A percentile compares a stretch with the other conserved stretches of the same genome.
These are phyloP conservation scores for Steinernema khuongi DNA, from an alignment of 1,140 invertebrate species.

Conservation along the genomic window DNA sequence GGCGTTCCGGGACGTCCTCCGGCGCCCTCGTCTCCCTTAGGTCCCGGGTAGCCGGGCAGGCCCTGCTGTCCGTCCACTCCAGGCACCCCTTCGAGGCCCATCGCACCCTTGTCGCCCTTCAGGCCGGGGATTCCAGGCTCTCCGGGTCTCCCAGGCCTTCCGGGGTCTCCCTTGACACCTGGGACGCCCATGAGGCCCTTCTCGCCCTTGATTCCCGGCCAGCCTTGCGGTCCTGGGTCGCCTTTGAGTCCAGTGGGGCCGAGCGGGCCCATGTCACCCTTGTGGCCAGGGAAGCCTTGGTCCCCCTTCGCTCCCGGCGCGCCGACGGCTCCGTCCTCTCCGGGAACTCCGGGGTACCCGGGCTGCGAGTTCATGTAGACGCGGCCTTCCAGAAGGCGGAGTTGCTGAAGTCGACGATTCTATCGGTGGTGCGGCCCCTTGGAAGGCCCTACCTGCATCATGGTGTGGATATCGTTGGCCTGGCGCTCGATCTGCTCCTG, in stretches of 20 bases:
- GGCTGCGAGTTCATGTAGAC: conserved; percentile 9
- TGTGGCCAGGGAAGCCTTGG: conserved; percentile 37
- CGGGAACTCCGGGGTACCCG: conserved; percentile 17
- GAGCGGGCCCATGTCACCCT: conserved; percentile 34
- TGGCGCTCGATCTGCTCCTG: conserved; percentile 7
- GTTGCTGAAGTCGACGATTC: neutral
- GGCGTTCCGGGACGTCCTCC: conserved; percentile 37
- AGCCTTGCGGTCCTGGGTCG: conserved; percentile 29
- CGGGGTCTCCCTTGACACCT: conserved; percentile 38
- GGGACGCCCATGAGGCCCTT: conserved; percentile 30
- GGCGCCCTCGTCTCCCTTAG: conserved; percentile 36
- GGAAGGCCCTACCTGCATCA: conserved; percentile 13
- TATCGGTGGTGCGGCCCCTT: no score
- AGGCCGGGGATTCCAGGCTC: conserved; percentile 36
- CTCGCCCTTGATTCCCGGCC: conserved; percentile 39
- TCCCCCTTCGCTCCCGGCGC: conserved; percentile 38
- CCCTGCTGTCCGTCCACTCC: conserved; percentile 36
- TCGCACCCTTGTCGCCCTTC: conserved; percentile 33
- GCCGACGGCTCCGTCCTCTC: conserved; percentile 37
- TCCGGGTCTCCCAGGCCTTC: conserved; percentile 38
- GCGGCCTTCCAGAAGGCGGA: neutral
- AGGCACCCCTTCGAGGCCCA: conserved; percentile 36
- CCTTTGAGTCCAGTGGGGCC: conserved; percentile 19
- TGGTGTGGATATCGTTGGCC: neutral
- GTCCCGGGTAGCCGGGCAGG: conserved; percentile 37